These are phyloP conservation scores for Mormyrus hasselquistii DNA, from an alignment of 2,797 vertebrate genomes.

Conservation along the genomic window DNA sequence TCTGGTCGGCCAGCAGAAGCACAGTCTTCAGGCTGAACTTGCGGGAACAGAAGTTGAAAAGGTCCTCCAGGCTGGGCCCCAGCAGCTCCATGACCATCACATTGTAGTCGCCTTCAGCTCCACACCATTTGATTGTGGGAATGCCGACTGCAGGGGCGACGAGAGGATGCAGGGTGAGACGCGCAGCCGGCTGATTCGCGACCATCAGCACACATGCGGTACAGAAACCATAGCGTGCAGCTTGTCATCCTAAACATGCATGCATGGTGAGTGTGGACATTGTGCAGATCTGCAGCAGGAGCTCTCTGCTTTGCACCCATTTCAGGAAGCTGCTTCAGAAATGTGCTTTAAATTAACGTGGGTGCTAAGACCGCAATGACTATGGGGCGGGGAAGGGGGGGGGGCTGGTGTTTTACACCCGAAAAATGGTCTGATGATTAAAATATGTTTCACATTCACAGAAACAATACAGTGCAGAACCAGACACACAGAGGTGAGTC, in stretches of 20 bases:
- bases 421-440: neutral
- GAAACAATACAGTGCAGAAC: neutral
- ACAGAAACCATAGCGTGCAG: neutral
- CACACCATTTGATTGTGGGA: slow-evolving; percentile 70
- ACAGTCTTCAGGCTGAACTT: slow-evolving; percentile 72
- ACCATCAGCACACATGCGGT: neutral
- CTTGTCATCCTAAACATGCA: neutral
- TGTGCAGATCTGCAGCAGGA: neutral
- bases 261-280: neutral
- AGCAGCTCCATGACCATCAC: slow-evolving; percentile 72
- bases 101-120: slow-evolving; percentile 69
- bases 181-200: neutral
- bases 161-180: neutral
- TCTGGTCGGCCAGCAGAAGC: slow-evolving; percentile 71
- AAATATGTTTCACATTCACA: neutral
- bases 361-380: neutral
- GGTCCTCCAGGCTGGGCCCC: slow-evolving; percentile 60
- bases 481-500: neutral
- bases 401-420: neutral
- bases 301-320: neutral
- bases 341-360: neutral
- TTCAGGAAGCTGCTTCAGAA: neutral
- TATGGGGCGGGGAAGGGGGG: neutral
- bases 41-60: slow-evolving; percentile 54
- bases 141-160: slow-evolving; percentile 57